Evolutionary conservation across 2,888 invertebrate genomes (phyloP).

Genomic region (Nomada fucata): DNA sequence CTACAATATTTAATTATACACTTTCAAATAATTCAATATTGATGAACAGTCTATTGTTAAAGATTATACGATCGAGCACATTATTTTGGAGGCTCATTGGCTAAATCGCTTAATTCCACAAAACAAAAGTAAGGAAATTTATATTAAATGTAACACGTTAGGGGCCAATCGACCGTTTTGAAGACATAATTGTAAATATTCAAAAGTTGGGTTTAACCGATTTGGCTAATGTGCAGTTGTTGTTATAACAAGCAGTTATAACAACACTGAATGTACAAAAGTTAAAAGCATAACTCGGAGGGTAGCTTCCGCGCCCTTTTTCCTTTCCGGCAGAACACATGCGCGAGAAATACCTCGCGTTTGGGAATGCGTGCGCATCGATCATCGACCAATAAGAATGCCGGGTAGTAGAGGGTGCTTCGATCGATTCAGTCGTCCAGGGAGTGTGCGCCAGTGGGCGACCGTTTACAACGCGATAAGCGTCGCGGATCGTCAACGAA

Average conservation of each 20-base stretch:
- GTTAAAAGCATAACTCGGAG: slow-evolving; percentile 5
- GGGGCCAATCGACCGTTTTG: no score
- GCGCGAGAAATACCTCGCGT: slow-evolving; percentile 17
- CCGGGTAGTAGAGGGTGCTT: slow-evolving; percentile 71
- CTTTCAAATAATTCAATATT: no score
- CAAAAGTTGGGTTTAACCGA: no score
- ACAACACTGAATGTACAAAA: not conserved
- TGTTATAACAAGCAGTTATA: not conserved
- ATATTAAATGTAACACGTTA: no score
- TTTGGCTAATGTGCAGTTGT: not conserved
- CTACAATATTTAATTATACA: not conserved
- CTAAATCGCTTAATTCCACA: no score
- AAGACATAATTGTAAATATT: no score
- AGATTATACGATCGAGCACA: not conserved
- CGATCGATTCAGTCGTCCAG: slow-evolving; percentile 66
- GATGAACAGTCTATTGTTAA: no score
- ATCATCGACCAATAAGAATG: slow-evolving; percentile 52
- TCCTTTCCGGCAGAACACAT: slow-evolving; percentile 8
- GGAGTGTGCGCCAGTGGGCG: slow-evolving; percentile 62
- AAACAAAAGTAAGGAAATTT: no score
- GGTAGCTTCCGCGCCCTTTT: slow-evolving; percentile 50
- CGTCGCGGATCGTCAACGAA: slow-evolving; percentile 46
- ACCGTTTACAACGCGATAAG: slow-evolving; percentile 61
- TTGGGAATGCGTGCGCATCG: slow-evolving; percentile 32
- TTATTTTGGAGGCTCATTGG: no score